These are phyloP conservation scores for Cataglyphis livida DNA, from an alignment of 2,888 invertebrate species.

Conservation along the genomic window DNA sequence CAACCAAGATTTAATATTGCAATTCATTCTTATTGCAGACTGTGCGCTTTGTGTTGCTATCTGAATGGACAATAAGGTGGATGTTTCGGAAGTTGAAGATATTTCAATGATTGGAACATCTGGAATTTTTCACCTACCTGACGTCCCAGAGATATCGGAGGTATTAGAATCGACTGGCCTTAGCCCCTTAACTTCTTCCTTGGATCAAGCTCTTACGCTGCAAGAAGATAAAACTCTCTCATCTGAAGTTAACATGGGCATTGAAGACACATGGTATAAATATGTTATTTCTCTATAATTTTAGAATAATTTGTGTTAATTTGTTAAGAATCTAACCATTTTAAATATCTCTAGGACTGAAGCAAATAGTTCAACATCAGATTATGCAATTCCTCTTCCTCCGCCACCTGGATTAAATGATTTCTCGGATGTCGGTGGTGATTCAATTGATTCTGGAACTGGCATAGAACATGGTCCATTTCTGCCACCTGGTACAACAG, in stretches of 20 bases:
- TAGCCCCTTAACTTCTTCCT: conserved; percentile 82
- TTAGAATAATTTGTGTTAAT: not conserved
- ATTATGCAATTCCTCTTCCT: conserved; percentile 82
- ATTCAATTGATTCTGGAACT: conserved; percentile 77
- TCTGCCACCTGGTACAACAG: conserved; percentile 79
- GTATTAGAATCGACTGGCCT: conserved; percentile 82
- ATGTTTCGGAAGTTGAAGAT: conserved; percentile 79
- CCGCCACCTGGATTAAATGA: conserved; percentile 81
- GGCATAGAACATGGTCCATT: conserved; percentile 83
- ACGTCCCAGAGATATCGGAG: conserved; percentile 79
- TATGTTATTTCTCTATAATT: conserved; percentile 8
- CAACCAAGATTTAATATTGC: not conserved
- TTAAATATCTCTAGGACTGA: conserved; percentile 78
- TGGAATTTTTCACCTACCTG: conserved; percentile 79
- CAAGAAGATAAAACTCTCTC: conserved; percentile 81
- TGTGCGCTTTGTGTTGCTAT: conserved; percentile 70
- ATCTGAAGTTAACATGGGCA: conserved; percentile 84
- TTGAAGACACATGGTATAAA: conserved; percentile 85
- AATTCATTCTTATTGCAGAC: conserved; percentile 61
- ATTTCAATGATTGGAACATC: conserved; percentile 82
- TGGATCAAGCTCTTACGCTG: conserved; percentile 82
- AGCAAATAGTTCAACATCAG: conserved; percentile 81
- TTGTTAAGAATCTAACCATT: not conserved
- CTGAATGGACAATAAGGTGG: conserved; percentile 83
- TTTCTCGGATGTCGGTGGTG: conserved; percentile 79